Evolutionary conservation across 1,140 invertebrate genomes (phyloP).

Genomic region (Trachelipus rathkii): DNA sequence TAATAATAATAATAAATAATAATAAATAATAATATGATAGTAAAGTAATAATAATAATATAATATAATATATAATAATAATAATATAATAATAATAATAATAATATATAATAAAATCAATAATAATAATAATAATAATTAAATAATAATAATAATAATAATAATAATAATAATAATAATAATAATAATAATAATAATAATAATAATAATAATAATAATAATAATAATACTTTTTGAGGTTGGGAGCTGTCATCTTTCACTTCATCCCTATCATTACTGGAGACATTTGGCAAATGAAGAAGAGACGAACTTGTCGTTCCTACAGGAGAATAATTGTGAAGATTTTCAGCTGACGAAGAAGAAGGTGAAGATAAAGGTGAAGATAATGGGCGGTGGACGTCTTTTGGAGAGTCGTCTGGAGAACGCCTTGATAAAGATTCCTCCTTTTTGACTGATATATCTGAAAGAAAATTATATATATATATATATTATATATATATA

Average conservation of each 20-base stretch:
- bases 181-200: neutral
- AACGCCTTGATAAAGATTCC: neutral
- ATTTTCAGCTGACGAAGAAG: slow-evolving; percentile 14
- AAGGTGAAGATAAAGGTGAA: neutral
- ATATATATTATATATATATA: no score
- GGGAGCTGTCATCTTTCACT: neutral
- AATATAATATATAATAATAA: no score
- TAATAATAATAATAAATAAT: no score
- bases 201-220: slow-evolving; percentile 3
- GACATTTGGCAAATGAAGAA: neutral
- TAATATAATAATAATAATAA: no score
- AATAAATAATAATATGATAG: no score
- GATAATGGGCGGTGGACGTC: neutral
- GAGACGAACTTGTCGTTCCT: neutral
- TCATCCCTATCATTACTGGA: neutral
- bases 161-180: neutral
- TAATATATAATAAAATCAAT: no score
- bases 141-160: no score
- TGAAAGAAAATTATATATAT: neutral
- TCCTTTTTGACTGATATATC: slow-evolving; percentile 9
- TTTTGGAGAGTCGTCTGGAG: neutral
- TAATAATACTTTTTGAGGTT: neutral
- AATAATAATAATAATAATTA: no score
- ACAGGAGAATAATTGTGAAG: slow-evolving; percentile 12
- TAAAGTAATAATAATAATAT: no score